Percentiles rank a stretch among this genome's conserved stretches.
Evolutionary conservation across 2,888 invertebrate genomes (phyloP).

Genomic region (Megaustenia siamemsis): DNA sequence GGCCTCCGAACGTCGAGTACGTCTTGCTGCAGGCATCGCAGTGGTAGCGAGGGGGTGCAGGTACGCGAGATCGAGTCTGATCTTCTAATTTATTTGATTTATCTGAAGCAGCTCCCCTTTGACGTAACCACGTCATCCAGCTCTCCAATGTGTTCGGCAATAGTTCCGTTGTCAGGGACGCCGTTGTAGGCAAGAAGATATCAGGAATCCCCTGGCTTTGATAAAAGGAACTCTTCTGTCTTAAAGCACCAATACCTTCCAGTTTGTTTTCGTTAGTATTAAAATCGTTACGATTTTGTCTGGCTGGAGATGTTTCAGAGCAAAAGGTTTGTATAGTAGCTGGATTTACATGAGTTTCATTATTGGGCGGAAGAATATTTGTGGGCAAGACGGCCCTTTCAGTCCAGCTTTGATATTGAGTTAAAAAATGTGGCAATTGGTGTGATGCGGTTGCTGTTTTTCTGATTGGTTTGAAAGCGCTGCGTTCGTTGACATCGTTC

Average conservation of each 20-base stretch:
- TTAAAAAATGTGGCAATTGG: background rate
- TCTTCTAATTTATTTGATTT: background rate
- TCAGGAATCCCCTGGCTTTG: conserved; percentile 9
- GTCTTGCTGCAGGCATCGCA: conserved; percentile 95
- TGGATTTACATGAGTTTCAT: background rate
- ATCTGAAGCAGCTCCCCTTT: background rate
- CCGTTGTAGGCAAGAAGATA: background rate
- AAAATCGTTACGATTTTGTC: background rate
- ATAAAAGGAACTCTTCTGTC: conserved; percentile 45
- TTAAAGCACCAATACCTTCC: conserved; percentile 52
- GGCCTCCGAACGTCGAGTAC: conserved; percentile 95
- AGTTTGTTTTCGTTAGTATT: background rate
- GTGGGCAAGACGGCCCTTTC: too few species aligned
- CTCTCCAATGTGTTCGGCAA: conserved; percentile 32
- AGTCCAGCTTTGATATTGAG: background rate
- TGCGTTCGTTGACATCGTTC: background rate
- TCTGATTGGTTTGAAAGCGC: conserved; percentile 40
- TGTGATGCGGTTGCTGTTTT: background rate
- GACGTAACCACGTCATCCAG: conserved; percentile 55
- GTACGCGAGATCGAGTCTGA: background rate
- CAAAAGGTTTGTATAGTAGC: background rate
- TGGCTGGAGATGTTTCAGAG: background rate
- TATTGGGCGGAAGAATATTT: background rate
- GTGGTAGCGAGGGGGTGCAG: conserved; percentile 56
- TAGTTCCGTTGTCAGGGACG: background rate